phyloP scores from a whole-genome alignment of 37 sponge, comb jelly and placozoan species.

The Aplysina aerophoba region DNA sequence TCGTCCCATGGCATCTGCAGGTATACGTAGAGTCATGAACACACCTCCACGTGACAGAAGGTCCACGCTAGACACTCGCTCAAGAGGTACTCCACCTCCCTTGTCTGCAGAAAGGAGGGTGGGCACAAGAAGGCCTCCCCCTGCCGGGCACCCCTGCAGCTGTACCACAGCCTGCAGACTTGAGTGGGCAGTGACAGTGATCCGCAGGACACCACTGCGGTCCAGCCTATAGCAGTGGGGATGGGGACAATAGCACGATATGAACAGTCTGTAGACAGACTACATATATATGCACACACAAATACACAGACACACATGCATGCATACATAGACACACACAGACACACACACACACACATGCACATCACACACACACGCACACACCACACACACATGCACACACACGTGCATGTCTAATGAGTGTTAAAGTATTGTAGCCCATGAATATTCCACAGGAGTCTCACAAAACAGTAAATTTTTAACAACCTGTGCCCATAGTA shows the following conservation, averaged over 20 bases:
- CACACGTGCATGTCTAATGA: neutral
- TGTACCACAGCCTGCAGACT: slow-evolving; percentile 20
- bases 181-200: slow-evolving; percentile 34
- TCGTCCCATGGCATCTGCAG: neutral
- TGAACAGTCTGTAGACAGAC: neutral
- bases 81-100: neutral
- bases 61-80: neutral
- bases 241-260: too few species aligned
- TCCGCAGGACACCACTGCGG: neutral
- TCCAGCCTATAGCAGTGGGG: slow-evolving; percentile 1
- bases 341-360: neutral
- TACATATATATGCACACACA: neutral
- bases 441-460: too few species aligned
- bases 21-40: neutral
- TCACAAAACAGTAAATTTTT: too few species aligned
- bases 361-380: neutral
- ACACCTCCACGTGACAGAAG: neutral
- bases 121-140: too few species aligned
- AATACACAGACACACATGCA: slow-evolving; percentile 18
- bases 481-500: too few species aligned
- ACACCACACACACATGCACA: slow-evolving; percentile 6
- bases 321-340: neutral
- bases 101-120: too few species aligned
- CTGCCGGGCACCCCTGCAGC: slow-evolving; percentile 8
- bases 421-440: too few species aligned